Percentiles rank a stretch among this genome's conserved stretches.
Evolutionary conservation across 2,797 vertebrate species (phyloP).

Genomic region (Dipus sagitta): DNA sequence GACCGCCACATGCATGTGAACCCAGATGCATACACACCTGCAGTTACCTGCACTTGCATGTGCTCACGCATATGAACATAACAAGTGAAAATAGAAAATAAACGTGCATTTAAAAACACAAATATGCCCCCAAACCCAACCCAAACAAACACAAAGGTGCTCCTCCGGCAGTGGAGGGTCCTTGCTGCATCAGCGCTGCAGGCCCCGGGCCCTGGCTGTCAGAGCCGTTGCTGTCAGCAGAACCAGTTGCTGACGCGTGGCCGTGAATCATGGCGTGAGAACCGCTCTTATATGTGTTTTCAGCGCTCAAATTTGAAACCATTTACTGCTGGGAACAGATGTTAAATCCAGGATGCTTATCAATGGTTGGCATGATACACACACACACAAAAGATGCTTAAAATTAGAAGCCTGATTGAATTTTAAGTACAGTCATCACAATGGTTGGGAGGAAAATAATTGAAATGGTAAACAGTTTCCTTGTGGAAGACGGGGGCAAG

Average conservation of each 20-base stretch:
- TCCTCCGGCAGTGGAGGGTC: background rate
- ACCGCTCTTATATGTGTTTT: slow-evolving; percentile 83
- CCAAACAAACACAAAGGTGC: background rate
- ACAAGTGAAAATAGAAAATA: too few relatives aligned
- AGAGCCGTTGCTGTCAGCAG: slow-evolving; percentile 62
- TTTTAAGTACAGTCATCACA: slow-evolving; percentile 86
- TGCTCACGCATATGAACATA: too few relatives aligned
- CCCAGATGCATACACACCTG: too few relatives aligned
- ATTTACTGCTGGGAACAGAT: slow-evolving; percentile 87
- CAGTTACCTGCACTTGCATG: too few relatives aligned
- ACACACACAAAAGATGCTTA: slow-evolving; percentile 81
- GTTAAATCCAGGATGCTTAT: slow-evolving; percentile 86
- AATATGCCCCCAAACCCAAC: background rate
- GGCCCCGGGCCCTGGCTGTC: background rate
- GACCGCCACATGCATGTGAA: too few relatives aligned
- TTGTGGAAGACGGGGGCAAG: slow-evolving; percentile 64
- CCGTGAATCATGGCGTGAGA: slow-evolving; percentile 82
- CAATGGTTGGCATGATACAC: slow-evolving; percentile 84
- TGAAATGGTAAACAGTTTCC: slow-evolving; percentile 79
- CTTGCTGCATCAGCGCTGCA: rapidly evolving
- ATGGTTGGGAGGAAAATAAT: slow-evolving; percentile 81
- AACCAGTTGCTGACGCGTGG: slow-evolving; percentile 64
- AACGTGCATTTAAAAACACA: too few relatives aligned
- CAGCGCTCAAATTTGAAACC: slow-evolving; percentile 85
- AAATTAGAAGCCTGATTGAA: slow-evolving; percentile 86